Evolutionary conservation across 2,113 vertebrate genomes (phyloP), one percentile per base, ranked within the genome.

Genomic region (Azemiops feae): DNA sequence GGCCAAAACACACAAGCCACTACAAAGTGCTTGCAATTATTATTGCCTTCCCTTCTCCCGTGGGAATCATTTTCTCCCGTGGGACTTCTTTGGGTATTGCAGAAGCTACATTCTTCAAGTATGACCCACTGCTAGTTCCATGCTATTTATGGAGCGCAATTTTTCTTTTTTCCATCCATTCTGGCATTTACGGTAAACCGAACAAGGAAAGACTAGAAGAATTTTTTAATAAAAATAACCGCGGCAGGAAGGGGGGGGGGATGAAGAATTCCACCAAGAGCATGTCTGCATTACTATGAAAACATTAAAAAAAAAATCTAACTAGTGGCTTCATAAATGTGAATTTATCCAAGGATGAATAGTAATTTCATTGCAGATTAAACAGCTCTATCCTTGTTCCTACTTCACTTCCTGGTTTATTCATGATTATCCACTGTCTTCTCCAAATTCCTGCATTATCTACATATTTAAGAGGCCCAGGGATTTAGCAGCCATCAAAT

Each of bases 1-100:
- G 95, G 95, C 96, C 95, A 97, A 95, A 93, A 96, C 22, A 97
- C 54, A 96, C 45, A 4, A 34, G 60, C 52, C 0, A 85, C 87
- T 90, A 25, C 91, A 91, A 86, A 92, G 34, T 54, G 89, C 89
- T 90, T 69, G 60, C 89, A 90, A 69, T 92, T 85, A 60, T 9
- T 85, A 85, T 47, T 88, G 91, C 87, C 11, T 90, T 92, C 89
- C 93, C 95, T 53, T 50, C 64, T 74, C 58, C 93, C 91, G 57
- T 60, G 90, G 86, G 85, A 91, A 85, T 3, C 6, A 2, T 86
- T 14, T 50, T 18, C 53, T 86, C 92, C 89, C 34, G 39, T 0
- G 20, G 39, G 8, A 74, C 50, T 27, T 12, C 11, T 1, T 0
- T 27, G n/a, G 50, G 55, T 45, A 60, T 53, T 39, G 23, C 11